phyloP scores from a whole-genome alignment of 2,888 invertebrate species.

The Eupithecia inturbata region DNA sequence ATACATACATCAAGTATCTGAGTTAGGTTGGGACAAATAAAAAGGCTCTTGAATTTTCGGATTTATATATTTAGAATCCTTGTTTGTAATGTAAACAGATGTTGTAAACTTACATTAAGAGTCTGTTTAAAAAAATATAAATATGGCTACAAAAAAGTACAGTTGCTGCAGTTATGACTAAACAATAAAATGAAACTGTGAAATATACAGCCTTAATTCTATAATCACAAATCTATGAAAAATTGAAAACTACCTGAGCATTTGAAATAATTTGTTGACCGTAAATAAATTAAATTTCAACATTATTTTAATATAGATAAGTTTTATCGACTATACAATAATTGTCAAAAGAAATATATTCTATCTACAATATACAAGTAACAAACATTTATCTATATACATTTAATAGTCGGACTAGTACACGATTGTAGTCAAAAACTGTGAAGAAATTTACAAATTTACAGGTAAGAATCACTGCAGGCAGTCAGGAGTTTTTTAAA shows the following conservation, averaged over 20 bases:
- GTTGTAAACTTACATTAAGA: conserved; percentile 79
- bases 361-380: conserved; percentile 84
- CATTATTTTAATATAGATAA: conserved; percentile 72
- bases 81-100: conserved; percentile 80
- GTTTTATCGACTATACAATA: conserved; percentile 78
- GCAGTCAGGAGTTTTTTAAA: conserved; percentile 53
- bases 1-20: not conserved
- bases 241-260: conserved; percentile 72
- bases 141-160: conserved; percentile 79
- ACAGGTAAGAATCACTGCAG: conserved; percentile 68
- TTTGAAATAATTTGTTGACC: conserved; percentile 66
- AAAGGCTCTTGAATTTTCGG: conserved; percentile 53
- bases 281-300: conserved; percentile 76
- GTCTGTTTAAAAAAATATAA: conserved; percentile 80
- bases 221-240: conserved; percentile 59
- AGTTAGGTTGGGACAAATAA: conserved; percentile 1
- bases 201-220: conserved; percentile 65
- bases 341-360: conserved; percentile 80
- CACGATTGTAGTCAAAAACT: conserved; percentile 75
- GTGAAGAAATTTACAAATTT: conserved; percentile 70
- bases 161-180: conserved; percentile 67
- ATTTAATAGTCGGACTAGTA: conserved; percentile 83
- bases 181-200: conserved; percentile 60
- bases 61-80: conserved; percentile 83
- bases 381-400: conserved; percentile 84